Evolutionary conservation across 1,140 invertebrate species (phyloP).

Genomic region (Anthonomus grandis): DNA sequence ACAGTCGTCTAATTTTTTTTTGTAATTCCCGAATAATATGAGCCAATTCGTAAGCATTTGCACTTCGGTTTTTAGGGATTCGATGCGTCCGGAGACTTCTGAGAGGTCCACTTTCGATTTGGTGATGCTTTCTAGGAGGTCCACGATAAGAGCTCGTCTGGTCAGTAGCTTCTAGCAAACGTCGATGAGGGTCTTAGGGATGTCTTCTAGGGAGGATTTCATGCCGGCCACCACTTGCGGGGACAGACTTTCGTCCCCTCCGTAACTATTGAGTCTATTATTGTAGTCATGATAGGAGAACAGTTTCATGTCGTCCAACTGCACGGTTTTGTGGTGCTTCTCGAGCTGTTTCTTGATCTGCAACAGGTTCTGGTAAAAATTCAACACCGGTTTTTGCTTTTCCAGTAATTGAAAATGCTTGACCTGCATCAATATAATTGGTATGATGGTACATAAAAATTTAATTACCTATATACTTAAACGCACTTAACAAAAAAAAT

Average conservation of each 20-base stretch:
- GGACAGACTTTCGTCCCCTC: slow-evolving; percentile 25
- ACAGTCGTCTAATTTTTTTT: slow-evolving; percentile 34
- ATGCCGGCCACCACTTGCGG: slow-evolving; percentile 27
- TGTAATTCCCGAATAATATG: slow-evolving; percentile 28
- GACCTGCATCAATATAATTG: too few species aligned
- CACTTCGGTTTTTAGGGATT: slow-evolving; percentile 31
- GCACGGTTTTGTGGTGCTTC: slow-evolving; percentile 34
- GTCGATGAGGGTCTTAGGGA: slow-evolving; percentile 31
- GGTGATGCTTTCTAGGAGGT: slow-evolving; percentile 32
- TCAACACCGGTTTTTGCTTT: slow-evolving; percentile 39
- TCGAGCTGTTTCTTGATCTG: slow-evolving; percentile 42
- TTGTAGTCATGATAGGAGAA: slow-evolving; percentile 1
- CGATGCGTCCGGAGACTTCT: slow-evolving; percentile 28
- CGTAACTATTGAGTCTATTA: too few species aligned
- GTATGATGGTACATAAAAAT: too few species aligned
- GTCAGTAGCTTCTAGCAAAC: slow-evolving; percentile 34
- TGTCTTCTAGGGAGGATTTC: slow-evolving; percentile 35
- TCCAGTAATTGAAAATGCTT: slow-evolving; percentile 35
- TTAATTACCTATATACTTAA: too few species aligned
- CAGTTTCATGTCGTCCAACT: slow-evolving; percentile 32
- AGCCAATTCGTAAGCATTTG: slow-evolving; percentile 34
- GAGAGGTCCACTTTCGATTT: slow-evolving; percentile 27
- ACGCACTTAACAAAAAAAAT: too few species aligned
- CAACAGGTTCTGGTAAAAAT: slow-evolving; percentile 37
- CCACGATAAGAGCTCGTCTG: slow-evolving; percentile 27